Conservation (phyloP, 2,888 invertebrate genomes). For the Unio delphinus region DNA sequence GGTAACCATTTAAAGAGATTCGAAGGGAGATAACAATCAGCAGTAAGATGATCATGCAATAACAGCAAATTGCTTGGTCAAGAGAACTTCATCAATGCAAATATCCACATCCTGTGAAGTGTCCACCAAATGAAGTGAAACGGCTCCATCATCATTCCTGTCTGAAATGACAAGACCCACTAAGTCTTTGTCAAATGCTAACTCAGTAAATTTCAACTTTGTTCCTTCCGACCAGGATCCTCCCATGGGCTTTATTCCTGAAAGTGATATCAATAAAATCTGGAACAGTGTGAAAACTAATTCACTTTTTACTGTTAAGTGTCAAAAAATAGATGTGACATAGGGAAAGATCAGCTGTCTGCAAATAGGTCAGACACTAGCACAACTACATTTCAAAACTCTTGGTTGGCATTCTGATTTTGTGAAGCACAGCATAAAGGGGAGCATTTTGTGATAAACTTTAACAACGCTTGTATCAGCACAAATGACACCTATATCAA, state of each 20-base stretch:
- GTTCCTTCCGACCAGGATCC: constrained; percentile 49
- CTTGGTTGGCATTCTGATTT: too few relatives aligned
- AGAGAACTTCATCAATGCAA: constrained; percentile 47
- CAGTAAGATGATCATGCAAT: neutral
- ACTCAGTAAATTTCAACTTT: constrained; percentile 48
- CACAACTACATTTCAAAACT: too few relatives aligned
- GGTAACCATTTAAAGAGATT: too few relatives aligned
- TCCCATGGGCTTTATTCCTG: constrained; percentile 36
- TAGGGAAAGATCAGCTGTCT: too few relatives aligned
- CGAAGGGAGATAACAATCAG: neutral
- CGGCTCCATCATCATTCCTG: constrained; percentile 21
- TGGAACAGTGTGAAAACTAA: too few relatives aligned
- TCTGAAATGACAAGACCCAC: constrained; percentile 41
- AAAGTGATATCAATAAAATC: neutral
- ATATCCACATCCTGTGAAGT: constrained; percentile 41
- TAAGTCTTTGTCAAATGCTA: constrained; percentile 38
- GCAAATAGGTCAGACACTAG: too few relatives aligned
- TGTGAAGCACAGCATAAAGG: too few relatives aligned
- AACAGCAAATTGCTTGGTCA: constrained; percentile 30
- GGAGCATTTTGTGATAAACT: too few relatives aligned
- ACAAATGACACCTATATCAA: too few relatives aligned
- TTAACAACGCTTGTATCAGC: too few relatives aligned
- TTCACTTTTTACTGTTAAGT: too few relatives aligned
- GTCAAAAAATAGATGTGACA: too few relatives aligned
- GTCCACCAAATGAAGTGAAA: constrained; percentile 47